These are phyloP conservation scores for Drosophila kohkoa DNA, from an alignment of 1,140 invertebrate genomes.

Conservation along the genomic window DNA sequence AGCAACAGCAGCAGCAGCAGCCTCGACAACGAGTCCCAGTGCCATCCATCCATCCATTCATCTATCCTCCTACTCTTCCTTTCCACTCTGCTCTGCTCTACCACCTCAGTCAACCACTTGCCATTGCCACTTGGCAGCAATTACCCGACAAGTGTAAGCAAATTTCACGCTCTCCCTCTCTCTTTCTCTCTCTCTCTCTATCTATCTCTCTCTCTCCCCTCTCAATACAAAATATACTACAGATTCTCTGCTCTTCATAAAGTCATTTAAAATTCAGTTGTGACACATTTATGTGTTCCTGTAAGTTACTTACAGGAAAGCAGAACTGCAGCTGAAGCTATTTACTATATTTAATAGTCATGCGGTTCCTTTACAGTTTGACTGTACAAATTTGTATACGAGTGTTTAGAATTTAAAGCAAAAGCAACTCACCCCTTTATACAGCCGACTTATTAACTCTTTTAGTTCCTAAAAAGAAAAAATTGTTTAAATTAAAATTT, in stretches of 20 bases:
- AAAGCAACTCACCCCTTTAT: no score
- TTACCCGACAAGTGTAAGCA: conserved; percentile 77
- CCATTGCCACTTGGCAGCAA: conserved; percentile 69
- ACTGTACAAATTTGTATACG: no score
- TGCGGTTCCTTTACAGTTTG: neutral
- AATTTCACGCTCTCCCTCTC: conserved; percentile 56
- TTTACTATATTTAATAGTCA: neutral
- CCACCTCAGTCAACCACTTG: conserved; percentile 38
- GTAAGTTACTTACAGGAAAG: neutral
- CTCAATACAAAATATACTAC: conserved; percentile 27
- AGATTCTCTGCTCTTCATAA: conserved; percentile 5
- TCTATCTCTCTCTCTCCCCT: neutral
- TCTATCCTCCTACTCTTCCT: conserved; percentile 3
- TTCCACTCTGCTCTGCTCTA: neutral
- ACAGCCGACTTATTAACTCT: no score
- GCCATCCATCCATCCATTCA: no score
- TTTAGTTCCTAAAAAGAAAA: no score
- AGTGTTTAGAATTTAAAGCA: no score
- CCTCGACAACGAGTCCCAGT: neutral
- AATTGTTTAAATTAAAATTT: no score
- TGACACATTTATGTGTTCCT: neutral
- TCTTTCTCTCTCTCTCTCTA: no score
- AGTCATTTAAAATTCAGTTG: conserved; percentile 31
- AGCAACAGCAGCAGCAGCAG: no score
- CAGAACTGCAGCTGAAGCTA: conserved; percentile 10